phyloP scores from a whole-genome alignment of 2,888 invertebrate genomes.

The Caenorhabditis wallacei region DNA sequence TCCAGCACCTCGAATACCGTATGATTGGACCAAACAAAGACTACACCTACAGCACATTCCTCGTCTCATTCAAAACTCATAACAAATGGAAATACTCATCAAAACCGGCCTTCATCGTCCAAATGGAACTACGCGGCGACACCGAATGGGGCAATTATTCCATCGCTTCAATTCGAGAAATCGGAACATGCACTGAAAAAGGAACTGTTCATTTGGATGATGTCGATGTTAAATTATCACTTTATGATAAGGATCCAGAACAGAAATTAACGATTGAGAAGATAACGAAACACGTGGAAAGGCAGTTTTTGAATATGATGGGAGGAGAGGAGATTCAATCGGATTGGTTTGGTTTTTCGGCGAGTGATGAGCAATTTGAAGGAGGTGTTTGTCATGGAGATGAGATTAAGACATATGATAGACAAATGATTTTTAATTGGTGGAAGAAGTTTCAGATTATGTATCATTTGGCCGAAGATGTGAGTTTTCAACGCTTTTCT shows the following conservation, averaged over 20 bases:
- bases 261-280: no score
- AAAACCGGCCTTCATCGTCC: neutral
- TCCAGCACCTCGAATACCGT: neutral
- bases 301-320: neutral
- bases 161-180: neutral
- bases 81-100: neutral
- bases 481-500: neutral
- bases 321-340: neutral
- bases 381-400: neutral
- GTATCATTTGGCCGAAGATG: slow-evolving; percentile 2
- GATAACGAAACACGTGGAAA: neutral
- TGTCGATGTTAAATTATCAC: neutral
- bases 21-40: neutral
- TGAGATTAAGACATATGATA: no score
- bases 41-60: neutral
- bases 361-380: neutral
- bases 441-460: slow-evolving; percentile 5
- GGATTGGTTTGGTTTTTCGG: no score
- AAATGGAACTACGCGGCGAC: neutral
- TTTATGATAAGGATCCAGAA: neutral
- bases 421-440: neutral
- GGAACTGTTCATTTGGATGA: neutral
- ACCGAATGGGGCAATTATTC: neutral
- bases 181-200: slow-evolving; percentile 13
- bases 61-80: neutral